Evolutionary conservation across 2,888 invertebrate genomes (phyloP).

Genomic region (Melolontha melolontha): DNA sequence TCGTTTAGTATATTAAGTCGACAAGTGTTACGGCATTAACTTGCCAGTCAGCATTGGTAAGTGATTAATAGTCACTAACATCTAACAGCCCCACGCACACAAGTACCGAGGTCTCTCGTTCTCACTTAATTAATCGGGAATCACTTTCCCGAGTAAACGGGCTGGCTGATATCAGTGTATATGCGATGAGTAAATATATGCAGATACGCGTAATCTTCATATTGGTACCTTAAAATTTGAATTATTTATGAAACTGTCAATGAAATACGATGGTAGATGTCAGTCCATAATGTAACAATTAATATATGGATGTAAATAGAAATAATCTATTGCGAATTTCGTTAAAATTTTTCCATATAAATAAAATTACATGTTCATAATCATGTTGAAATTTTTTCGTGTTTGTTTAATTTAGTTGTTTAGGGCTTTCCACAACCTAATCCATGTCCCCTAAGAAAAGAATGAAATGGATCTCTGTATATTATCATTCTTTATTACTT

Average conservation of each 20-base stretch:
- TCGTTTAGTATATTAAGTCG: slow-evolving; percentile 53
- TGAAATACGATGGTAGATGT: neutral
- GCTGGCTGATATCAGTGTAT: neutral
- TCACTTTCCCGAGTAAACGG: slow-evolving; percentile 2
- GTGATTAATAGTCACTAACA: slow-evolving; percentile 28
- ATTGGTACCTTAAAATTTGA: slow-evolving; percentile 60
- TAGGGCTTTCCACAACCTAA: too few species aligned
- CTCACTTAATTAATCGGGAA: slow-evolving; percentile 14
- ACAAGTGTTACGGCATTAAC: slow-evolving; percentile 57
- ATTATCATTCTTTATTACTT: too few species aligned
- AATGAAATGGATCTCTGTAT: too few species aligned
- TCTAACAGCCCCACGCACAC: neutral
- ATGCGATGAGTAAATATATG: slow-evolving; percentile 23
- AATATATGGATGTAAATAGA: too few species aligned
- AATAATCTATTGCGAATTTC: too few species aligned
- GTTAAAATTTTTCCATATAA: too few species aligned
- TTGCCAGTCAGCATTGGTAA: slow-evolving; percentile 54
- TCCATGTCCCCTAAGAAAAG: too few species aligned
- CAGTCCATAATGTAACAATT: too few species aligned
- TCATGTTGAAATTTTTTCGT: too few species aligned
- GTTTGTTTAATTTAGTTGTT: too few species aligned
- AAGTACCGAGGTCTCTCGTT: neutral
- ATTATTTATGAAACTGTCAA: slow-evolving; percentile 58
- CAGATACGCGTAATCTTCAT: slow-evolving; percentile 42
- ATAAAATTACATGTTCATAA: too few species aligned